A percentile compares a stretch with the other conserved stretches of the same genome.
phyloP scores from a whole-genome alignment of 53 echinoderm and acorn worm species.

The Arbacia lixula region DNA sequence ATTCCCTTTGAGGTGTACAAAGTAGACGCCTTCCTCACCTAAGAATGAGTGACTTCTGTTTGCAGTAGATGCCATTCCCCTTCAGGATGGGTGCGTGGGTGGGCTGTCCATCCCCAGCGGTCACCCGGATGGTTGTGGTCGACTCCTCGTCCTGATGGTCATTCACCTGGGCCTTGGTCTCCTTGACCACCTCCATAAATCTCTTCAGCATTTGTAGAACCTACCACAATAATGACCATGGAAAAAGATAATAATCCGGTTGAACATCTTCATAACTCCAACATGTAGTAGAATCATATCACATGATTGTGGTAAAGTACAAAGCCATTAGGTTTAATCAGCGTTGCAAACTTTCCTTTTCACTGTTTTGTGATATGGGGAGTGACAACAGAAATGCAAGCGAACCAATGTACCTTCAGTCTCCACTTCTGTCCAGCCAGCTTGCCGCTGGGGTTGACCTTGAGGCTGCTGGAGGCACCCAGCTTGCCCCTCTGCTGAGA shows the following conservation, averaged over 20 bases:
- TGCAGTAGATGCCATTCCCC: slow-evolving; percentile 17
- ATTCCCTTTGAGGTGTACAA: too few relatives aligned
- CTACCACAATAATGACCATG: slow-evolving; percentile 30
- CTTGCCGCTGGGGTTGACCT: slow-evolving; percentile 79
- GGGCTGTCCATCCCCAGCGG: background rate
- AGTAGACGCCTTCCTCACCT: slow-evolving; percentile 20
- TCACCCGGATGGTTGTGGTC: background rate
- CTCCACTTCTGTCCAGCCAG: slow-evolving; percentile 90
- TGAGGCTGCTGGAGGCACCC: slow-evolving; percentile 59
- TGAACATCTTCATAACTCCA: too few relatives aligned
- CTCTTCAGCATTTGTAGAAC: slow-evolving; percentile 71
- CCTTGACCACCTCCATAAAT: slow-evolving; percentile 58
- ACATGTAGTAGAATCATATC: too few relatives aligned
- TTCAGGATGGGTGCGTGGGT: slow-evolving; percentile 13
- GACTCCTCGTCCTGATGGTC: background rate
- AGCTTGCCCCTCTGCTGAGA: slow-evolving; percentile 69
- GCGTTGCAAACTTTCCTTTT: background rate
- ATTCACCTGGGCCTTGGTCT: background rate
- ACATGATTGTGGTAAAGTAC: too few relatives aligned
- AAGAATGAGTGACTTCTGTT: background rate
- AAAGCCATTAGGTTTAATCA: background rate
- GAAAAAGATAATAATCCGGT: too few relatives aligned
- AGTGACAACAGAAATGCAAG: too few relatives aligned
- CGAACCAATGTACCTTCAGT: slow-evolving; percentile 65
- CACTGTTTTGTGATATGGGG: too few relatives aligned